Evolutionary conservation across 2,888 invertebrate genomes (phyloP).

Genomic region (Cynaeus angustus): DNA sequence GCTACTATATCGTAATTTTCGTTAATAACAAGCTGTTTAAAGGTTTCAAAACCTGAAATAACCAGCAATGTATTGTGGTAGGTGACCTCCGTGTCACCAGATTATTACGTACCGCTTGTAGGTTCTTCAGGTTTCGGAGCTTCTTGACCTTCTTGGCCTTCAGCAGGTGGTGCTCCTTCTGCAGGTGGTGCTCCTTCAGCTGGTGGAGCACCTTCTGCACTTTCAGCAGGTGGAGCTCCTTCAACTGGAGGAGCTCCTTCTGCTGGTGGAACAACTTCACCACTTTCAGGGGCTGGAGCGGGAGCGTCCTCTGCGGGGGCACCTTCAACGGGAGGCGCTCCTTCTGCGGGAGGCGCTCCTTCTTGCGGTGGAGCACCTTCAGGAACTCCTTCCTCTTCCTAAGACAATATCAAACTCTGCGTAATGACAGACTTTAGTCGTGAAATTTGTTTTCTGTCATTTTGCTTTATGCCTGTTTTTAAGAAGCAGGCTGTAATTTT

Average conservation of each 20-base stretch:
- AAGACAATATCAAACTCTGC: neutral
- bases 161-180: conserved; percentile 62
- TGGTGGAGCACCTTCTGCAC: conserved; percentile 61
- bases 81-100: neutral
- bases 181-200: conserved; percentile 61
- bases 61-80: conserved; percentile 29
- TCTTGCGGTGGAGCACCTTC: conserved; percentile 59
- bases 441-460: no score
- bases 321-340: conserved; percentile 57
- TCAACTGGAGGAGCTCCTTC: conserved; percentile 65
- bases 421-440: no score
- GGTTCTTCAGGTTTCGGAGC: conserved; percentile 56
- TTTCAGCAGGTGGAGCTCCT: conserved; percentile 58
- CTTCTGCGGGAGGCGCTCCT: conserved; percentile 54
- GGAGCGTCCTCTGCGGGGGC: conserved; percentile 64
- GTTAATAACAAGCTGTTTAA: conserved; percentile 62
- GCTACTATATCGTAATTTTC: conserved; percentile 65
- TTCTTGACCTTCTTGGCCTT: conserved; percentile 57
- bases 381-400: conserved; percentile 58
- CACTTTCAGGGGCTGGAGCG: conserved; percentile 49
- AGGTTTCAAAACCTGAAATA: conserved; percentile 62
- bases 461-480: no score
- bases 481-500: no score
- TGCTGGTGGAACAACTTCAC: conserved; percentile 61
- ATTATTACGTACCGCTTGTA: conserved; percentile 42